Evolutionary conservation across 2,888 invertebrate genomes (phyloP).

Genomic region (Biston betularia): DNA sequence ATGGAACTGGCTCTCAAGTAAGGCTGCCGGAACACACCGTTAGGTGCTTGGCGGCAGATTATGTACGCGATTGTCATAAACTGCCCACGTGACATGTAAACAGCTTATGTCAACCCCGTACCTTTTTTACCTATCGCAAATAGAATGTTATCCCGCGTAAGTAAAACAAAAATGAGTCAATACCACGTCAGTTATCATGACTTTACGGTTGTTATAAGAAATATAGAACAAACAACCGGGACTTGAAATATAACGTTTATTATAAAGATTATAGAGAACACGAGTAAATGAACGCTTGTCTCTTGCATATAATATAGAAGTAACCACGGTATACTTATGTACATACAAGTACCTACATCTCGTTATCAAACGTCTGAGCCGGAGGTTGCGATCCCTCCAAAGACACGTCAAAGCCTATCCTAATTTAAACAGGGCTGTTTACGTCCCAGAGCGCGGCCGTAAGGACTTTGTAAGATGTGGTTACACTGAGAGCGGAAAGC

Average conservation of each 20-base stretch:
- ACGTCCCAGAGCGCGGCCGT: conserved; percentile 70
- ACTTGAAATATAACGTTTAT: neutral
- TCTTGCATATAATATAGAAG: neutral
- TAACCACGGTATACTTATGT: neutral
- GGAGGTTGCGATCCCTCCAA: conserved; percentile 56
- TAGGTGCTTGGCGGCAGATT: too few species aligned
- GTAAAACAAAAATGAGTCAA: too few species aligned
- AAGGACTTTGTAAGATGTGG: conserved; percentile 48
- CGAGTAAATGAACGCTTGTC: neutral
- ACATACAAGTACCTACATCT: conserved; percentile 31
- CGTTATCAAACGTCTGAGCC: conserved; percentile 50
- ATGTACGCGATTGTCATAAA: too few species aligned
- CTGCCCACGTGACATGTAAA: too few species aligned
- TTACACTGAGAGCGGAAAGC: conserved; percentile 43
- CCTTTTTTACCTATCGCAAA: too few species aligned
- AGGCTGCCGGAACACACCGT: too few species aligned
- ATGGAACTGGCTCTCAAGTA: too few species aligned
- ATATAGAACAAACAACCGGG: neutral
- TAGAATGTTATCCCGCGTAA: too few species aligned
- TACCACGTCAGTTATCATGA: neutral
- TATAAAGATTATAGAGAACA: neutral
- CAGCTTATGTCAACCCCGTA: too few species aligned
- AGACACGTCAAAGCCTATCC: conserved; percentile 82
- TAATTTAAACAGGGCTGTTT: conserved; percentile 82
- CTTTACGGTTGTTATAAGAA: neutral